Evolutionary conservation across 2,113 vertebrate genomes (phyloP).

Genomic region (Pachyramphus minor): DNA sequence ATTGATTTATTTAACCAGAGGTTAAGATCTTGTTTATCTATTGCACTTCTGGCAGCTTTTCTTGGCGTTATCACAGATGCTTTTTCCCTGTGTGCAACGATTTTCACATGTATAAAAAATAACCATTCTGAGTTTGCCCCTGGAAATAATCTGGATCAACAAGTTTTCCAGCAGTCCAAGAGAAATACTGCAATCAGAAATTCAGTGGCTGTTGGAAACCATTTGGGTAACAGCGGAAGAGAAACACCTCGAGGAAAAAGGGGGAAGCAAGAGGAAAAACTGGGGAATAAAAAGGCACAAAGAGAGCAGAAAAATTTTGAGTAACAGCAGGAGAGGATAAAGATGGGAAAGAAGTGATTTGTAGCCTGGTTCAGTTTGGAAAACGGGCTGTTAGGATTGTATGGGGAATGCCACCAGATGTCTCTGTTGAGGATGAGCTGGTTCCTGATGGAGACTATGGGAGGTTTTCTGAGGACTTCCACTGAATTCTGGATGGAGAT

Average conservation of each 20-base stretch:
- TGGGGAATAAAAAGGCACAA: not conserved
- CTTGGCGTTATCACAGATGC: not conserved
- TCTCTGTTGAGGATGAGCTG: not conserved
- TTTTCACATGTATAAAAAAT: not conserved
- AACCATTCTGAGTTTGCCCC: not conserved
- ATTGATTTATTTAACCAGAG: not conserved
- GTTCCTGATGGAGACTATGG: not conserved
- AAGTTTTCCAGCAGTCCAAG: not conserved
- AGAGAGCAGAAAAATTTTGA: not conserved
- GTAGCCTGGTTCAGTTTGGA: not conserved
- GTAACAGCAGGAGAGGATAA: not conserved
- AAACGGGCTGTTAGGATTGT: not conserved
- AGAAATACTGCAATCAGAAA: not conserved
- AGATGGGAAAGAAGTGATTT: not conserved
- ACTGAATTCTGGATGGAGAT: not conserved
- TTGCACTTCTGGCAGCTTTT: not conserved
- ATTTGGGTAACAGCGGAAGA: not conserved
- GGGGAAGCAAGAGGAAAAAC: not conserved
- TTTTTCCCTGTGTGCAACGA: not conserved
- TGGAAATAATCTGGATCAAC: not conserved
- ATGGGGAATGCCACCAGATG: rapidly evolving
- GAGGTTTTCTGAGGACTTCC: not conserved
- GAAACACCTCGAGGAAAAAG: not conserved
- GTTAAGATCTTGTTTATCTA: not conserved
- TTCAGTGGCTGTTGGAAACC: not conserved